A percentile compares a stretch with the other conserved stretches of the same genome.
Evolutionary conservation across 2,888 invertebrate genomes (phyloP).

Genomic region (Leptopilina myrica): DNA sequence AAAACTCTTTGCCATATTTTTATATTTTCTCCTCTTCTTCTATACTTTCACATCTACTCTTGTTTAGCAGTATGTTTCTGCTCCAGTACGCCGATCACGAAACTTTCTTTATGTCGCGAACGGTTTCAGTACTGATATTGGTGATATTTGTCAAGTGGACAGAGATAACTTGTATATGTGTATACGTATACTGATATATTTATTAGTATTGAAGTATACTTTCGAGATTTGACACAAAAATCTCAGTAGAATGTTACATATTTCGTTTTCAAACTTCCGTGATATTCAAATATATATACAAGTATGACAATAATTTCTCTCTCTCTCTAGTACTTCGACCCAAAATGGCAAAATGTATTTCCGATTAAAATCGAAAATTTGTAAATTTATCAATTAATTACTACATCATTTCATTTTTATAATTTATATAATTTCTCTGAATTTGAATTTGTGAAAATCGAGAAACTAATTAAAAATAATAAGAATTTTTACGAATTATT

Average conservation of each 20-base stretch:
- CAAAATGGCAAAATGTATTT: not conserved
- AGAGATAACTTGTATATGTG: not conserved
- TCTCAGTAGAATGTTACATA: slow-evolving; percentile 4
- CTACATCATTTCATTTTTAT: too few species aligned
- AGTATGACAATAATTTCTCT: not conserved
- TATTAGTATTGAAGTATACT: not conserved
- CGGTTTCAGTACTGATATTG: slow-evolving; percentile 43
- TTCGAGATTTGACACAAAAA: not conserved
- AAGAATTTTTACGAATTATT: too few species aligned
- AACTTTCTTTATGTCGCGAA: slow-evolving; percentile 44
- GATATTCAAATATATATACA: slow-evolving; percentile 11
- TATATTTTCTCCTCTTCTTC: not conserved
- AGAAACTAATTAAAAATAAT: too few species aligned
- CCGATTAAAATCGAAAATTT: too few species aligned
- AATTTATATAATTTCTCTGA: too few species aligned
- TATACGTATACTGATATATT: not conserved
- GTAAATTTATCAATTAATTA: too few species aligned
- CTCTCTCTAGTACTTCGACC: not conserved
- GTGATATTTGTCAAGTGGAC: slow-evolving; percentile 46
- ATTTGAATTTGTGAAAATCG: too few species aligned
- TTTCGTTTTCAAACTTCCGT: slow-evolving; percentile 8
- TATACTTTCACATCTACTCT: not conserved
- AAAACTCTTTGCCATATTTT: not conserved
- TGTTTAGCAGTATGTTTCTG: slow-evolving; percentile 24
- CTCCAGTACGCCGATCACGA: slow-evolving; percentile 44